These are phyloP conservation scores for Gymnoscelis rufifasciata DNA, from an alignment of 2,888 invertebrate species.

Conservation along the genomic window DNA sequence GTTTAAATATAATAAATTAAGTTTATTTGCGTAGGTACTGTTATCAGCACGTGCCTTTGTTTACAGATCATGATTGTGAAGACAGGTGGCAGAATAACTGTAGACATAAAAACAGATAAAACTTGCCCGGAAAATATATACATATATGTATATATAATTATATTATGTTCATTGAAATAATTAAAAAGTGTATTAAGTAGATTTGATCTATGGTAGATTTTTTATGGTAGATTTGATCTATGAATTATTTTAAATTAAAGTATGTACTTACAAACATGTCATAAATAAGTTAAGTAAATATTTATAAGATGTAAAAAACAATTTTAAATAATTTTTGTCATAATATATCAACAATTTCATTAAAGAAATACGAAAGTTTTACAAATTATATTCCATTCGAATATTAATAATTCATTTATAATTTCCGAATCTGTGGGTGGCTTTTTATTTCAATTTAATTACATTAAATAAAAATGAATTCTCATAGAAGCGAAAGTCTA, in stretches of 20 bases:
- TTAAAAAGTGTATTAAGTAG: too few species aligned
- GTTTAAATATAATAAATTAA: neutral
- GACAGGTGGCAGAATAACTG: slow-evolving; percentile 6
- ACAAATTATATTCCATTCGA: too few species aligned
- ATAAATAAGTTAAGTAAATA: too few species aligned
- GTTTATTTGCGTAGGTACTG: slow-evolving; percentile 57
- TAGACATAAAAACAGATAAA: slow-evolving; percentile 13
- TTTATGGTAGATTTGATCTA: too few species aligned
- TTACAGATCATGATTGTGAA: slow-evolving; percentile 20
- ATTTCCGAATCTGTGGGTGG: slow-evolving; percentile 12
- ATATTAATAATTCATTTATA: too few species aligned
- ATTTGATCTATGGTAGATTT: too few species aligned
- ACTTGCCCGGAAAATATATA: neutral
- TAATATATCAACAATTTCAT: too few species aligned
- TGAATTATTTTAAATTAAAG: too few species aligned
- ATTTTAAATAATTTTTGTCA: too few species aligned
- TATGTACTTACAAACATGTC: too few species aligned
- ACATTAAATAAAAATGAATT: slow-evolving; percentile 29
- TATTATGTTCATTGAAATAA: neutral
- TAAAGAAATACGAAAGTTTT: too few species aligned
- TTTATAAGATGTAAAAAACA: too few species aligned
- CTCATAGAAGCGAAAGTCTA: slow-evolving; percentile 52
- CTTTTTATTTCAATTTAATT: slow-evolving; percentile 26
- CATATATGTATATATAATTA: neutral
- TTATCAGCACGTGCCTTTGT: slow-evolving; percentile 61